A percentile compares a stretch with the other conserved stretches of the same genome.
Conservation (phyloP, 2,797 vertebrate species). For the Enteromius unitaeniatus region DNA sequence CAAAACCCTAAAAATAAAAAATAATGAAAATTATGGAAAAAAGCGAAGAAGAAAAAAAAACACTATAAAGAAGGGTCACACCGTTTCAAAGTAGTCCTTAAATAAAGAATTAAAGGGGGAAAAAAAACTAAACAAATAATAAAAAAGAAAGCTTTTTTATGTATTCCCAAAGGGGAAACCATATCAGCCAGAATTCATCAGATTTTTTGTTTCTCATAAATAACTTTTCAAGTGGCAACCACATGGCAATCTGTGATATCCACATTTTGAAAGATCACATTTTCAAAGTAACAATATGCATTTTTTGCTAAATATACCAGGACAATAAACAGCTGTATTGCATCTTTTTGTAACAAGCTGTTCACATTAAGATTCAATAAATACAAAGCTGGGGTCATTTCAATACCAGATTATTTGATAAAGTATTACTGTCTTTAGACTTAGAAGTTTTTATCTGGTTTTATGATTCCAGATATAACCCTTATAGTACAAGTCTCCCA, state of each 20-base stretch:
- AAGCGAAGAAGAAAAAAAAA: background rate
- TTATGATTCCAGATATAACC: background rate
- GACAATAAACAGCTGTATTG: background rate
- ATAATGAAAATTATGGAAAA: no score
- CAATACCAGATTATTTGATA: background rate
- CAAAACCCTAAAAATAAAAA: background rate
- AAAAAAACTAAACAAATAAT: background rate
- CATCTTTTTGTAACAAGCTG: background rate
- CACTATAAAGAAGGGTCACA: background rate
- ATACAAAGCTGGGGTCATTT: background rate
- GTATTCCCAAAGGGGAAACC: background rate
- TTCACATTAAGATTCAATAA: background rate
- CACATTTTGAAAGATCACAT: slow-evolving; percentile 7
- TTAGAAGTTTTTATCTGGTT: background rate
- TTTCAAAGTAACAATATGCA: background rate
- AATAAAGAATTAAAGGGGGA: background rate
- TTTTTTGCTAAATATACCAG: background rate
- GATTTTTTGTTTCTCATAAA: background rate
- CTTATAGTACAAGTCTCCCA: background rate
- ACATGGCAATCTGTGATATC: background rate
- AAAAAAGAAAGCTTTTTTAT: background rate
- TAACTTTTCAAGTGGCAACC: background rate
- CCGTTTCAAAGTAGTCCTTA: background rate
- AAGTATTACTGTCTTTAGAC: background rate
- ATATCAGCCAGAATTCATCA: background rate